Evolutionary conservation across 1,140 invertebrate species (phyloP).

Genomic region (Parapsyche elsis): DNA sequence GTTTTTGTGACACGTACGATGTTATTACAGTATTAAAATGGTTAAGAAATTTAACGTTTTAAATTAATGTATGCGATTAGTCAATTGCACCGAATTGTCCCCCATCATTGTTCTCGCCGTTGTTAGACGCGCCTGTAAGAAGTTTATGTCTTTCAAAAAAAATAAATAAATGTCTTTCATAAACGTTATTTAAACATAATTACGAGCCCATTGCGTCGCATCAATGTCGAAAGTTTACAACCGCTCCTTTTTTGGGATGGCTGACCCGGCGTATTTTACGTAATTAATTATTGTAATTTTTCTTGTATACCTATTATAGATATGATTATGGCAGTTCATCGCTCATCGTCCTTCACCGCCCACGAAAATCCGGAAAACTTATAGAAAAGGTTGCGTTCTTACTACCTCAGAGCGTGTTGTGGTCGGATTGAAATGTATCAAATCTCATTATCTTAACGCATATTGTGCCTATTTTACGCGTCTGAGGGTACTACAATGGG

Average conservation of each 20-base stretch:
- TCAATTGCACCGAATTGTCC: slow-evolving; percentile 9
- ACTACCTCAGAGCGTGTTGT: not conserved
- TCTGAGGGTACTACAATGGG: not conserved
- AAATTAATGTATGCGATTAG: slow-evolving; percentile 27
- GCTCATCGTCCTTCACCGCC: not conserved
- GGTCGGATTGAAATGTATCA: slow-evolving; percentile 4
- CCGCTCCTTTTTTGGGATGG: too few relatives aligned
- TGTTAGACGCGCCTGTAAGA: not conserved
- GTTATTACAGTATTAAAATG: slow-evolving; percentile 8
- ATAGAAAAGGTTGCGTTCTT: too few relatives aligned
- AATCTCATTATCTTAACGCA: slow-evolving; percentile 11
- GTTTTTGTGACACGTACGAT: too few relatives aligned
- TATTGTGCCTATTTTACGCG: not conserved
- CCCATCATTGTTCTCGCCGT: not conserved
- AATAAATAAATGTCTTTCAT: too few relatives aligned
- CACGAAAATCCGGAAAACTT: slow-evolving; percentile 4
- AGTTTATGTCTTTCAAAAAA: too few relatives aligned
- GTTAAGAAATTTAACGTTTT: slow-evolving; percentile 11
- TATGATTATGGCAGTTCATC: too few relatives aligned
- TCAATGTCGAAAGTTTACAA: too few relatives aligned
- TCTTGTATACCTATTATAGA: too few relatives aligned
- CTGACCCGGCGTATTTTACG: too few relatives aligned
- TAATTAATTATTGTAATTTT: too few relatives aligned
- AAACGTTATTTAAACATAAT: too few relatives aligned
- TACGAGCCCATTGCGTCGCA: too few relatives aligned